These are phyloP conservation scores for Pseudorhombus dupliciocellatus DNA, from an alignment of 2,113 vertebrate genomes.

Conservation along the genomic window DNA sequence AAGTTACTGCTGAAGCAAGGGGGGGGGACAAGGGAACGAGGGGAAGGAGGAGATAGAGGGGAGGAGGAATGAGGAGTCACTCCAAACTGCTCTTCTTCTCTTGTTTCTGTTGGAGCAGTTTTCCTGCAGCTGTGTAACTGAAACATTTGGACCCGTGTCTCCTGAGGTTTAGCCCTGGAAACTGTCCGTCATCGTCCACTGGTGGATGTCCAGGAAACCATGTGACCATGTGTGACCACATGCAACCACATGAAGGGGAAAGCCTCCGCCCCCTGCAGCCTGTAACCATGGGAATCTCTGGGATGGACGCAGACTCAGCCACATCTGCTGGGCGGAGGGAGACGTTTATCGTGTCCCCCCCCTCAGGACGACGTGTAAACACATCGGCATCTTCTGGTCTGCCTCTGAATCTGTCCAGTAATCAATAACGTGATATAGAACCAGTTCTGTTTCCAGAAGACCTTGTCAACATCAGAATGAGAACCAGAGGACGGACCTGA, in stretches of 20 bases:
- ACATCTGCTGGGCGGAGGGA: no score
- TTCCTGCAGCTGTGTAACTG: conserved; percentile 21
- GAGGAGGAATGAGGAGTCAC: neutral
- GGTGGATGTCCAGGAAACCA: neutral
- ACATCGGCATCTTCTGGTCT: no score
- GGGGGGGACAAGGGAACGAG: neutral
- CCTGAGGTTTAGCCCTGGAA: conserved; percentile 5
- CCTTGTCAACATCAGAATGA: no score
- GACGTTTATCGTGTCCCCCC: no score
- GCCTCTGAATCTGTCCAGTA: no score
- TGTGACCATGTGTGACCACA: neutral
- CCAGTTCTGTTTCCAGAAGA: no score
- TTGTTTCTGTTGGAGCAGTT: conserved; percentile 22
- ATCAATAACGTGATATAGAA: no score
- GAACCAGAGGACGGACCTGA: no score
- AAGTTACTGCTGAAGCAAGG: neutral
- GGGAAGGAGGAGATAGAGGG: no score
- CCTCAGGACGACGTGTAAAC: no score
- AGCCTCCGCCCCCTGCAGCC: no score
- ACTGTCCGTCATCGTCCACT: neutral
- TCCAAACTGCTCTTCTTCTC: neutral
- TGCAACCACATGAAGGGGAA: no score
- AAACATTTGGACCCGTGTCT: neutral
- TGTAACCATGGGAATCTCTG: neutral
- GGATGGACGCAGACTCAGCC: neutral